Base-by-base conservation (phyloP, 23 tunicate species). In the Phallusia fumigata region DNA sequence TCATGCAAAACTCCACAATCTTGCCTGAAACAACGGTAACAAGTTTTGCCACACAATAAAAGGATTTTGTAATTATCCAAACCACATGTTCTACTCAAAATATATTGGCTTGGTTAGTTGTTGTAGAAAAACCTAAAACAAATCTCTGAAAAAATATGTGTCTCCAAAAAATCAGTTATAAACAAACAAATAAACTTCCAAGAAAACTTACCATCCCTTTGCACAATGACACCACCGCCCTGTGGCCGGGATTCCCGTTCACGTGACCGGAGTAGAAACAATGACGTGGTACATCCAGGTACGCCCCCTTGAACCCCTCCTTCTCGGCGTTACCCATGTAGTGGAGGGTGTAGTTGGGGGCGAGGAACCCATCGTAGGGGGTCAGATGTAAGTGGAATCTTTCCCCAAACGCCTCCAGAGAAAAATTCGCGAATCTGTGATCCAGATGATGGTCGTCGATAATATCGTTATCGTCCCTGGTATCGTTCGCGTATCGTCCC, bases 251-350 rank as follows among this genome's bases (percentile, higher is more conserved):
- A 22, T 80, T 78, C 44, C 65, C 88, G 81, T 89, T 86, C 28
- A 94, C 98, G 49, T 79, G 82, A 32, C 98, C 98, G 34, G 94
- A 76, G 74, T 88, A 94, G 69, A 94, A 94, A 76, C 98, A 94
- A 78, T 94, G 98, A 1, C 89, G 83, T 36, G 98, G 94, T 21
- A 88, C 92, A 31, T 84, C 89, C 64, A 87, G 32, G 47, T 35
- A 34, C 18, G 90, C 84, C 47, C 90, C 87, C 30, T 78, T 73
- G 35, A 52, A 65, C 32, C 51, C 78, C 40, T 89, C 94, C 35
- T 73, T 65, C 31, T 53, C 73, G 0, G 88, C 83, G 36, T 89
- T 80, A 31, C 90, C 98, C 76, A 82, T 81, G 76, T 83, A 89
- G 26, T 90, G 88, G 65, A 89, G 86, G 33, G 98, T 85, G 83